Base-by-base conservation (phyloP, 2,113 vertebrate species). In the Aviceda subcristata region DNA sequence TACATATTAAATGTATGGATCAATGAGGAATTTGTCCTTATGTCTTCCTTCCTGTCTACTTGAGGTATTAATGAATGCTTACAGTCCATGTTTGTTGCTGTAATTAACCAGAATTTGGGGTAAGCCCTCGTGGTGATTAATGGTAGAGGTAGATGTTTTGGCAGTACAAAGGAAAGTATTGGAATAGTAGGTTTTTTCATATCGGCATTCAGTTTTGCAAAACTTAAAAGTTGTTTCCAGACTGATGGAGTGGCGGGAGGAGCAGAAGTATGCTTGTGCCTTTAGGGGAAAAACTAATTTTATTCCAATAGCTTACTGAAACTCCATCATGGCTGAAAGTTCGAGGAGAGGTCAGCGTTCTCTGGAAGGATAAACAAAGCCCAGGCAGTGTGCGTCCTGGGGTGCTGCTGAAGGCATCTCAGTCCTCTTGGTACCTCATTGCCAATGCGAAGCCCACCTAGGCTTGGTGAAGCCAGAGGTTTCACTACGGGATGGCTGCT, bases 401-500 rank as follows among this genome's bases (percentile, higher is more conserved):
- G 41, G 16, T 6, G 26, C 9, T 60, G 24, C 69, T 62, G 50
- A 69, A 79, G 24, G 30, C 6, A 43, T 27, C 19, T 46, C 36
- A 30, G 29, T 41, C 56, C 18, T 82, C 66, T 85, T 34, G 55
- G 20, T 9, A 67, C 22, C 36, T 41, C 17, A 12, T 6, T 19
- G 15, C 13, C 26, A 15, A 14, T 11, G 9, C 0, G 0, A 64
- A 78, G 26, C 8, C 15, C 24, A 46, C 4, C 21, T 21, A 43
- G 32, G 5, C 32, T 46, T 63, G 26, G 10, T 11, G 50, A 77
- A 89, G 26, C 8, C 72, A 39, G 36, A 68, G 7, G 15, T 53
- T 88, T 88, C 51, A 12, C 34, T 12, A 6, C 19, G 64, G 24
- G 23, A 15, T 77, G 5, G 24, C 71, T 86, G 46, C 12, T 71